Evolutionary conservation across 2,113 vertebrate species (phyloP), one percentile per base, ranked within the genome.

Genomic region (Ondatra zibethicus): DNA sequence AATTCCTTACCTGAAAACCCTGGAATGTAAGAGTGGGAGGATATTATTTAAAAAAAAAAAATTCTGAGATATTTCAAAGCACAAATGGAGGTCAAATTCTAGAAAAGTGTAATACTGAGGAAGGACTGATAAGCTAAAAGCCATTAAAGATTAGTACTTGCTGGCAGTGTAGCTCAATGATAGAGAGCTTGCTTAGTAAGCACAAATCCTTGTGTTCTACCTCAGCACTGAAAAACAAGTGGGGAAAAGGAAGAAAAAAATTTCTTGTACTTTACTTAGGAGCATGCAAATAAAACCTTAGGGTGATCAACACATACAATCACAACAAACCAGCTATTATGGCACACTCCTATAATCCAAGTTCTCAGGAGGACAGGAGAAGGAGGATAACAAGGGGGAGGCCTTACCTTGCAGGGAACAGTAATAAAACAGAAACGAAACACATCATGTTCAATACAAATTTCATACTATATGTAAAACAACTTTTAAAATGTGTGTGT

Each of bases 61-160:
- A 52, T 42, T 58, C 52, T 80, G 36, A 86, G 13, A 86, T 4
- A 82, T 19, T 47, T 68, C 90, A 77, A 92, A 85, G 16, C 33
- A 33, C 55, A 87, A 75, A 33, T 88, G 3, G n/a, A 61, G 45
- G 29, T 95, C 87, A 94, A 90, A 93, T 50, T 91, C 81, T 68
- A 96, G 31, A 75, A 12, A 80, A 29, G 29, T 42, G 3, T 7
- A 84, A 77, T 47, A 78, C 9, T 77, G 77, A 78, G 94, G 89
- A 94, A 16, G 6, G 7, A 27, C 1, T 72, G 31, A 1, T 50
- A 77, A 73, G 29, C 58, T 45, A 33, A 42, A 86, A 87, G 21
- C 68, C 76, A 96, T 47, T 88, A 52, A 66, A 88, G 66, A 39
- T 75, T 31, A 42, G 4, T 23, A 45, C 39, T 61, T 17, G n/a